A percentile compares a stretch with the other conserved stretches of the same genome.
Evolutionary conservation across 2,797 vertebrate species (phyloP).

Genomic region (Cynodonichthys magdalenae): DNA sequence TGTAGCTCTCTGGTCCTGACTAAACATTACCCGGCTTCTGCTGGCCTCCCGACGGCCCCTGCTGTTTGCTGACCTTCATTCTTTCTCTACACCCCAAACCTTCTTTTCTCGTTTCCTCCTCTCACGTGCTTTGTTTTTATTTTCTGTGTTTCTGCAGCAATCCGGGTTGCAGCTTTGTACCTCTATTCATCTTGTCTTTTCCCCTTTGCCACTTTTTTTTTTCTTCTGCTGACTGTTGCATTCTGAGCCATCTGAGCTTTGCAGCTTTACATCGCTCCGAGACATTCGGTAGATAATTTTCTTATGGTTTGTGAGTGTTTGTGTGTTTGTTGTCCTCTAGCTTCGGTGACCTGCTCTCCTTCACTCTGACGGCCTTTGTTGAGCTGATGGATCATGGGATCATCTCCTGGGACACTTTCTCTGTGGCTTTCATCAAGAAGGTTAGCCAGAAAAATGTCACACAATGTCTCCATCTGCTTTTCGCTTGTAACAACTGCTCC

Average conservation of each 20-base stretch:
- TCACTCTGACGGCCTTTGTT: slow-evolving; percentile 97
- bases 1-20: slow-evolving; percentile 60
- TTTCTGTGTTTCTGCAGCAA: slow-evolving; percentile 45
- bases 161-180: slow-evolving; percentile 52
- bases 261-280: slow-evolving; percentile 41
- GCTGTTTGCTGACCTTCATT: slow-evolving; percentile 53
- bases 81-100: slow-evolving; percentile 50
- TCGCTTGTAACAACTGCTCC: no score
- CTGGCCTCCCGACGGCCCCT: slow-evolving; percentile 56
- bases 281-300: slow-evolving; percentile 60
- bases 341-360: slow-evolving; percentile 98
- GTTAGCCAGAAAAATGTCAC: slow-evolving; percentile 70
- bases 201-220: slow-evolving; percentile 8
- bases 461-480: no score
- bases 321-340: slow-evolving; percentile 84
- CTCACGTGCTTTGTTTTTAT: slow-evolving; percentile 6
- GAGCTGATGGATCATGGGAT: slow-evolving; percentile 99
- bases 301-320: slow-evolving; percentile 67
- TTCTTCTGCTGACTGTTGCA: slow-evolving; percentile 43
- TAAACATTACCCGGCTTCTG: slow-evolving; percentile 48
- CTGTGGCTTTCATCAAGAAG: slow-evolving; percentile 99
- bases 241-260: slow-evolving; percentile 55
- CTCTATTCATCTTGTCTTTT: slow-evolving; percentile 23
- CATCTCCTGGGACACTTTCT: slow-evolving; percentile 98
- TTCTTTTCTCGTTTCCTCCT: slow-evolving; percentile 30